Percentiles rank a stretch among this genome's conserved stretches.
Evolutionary conservation across 2,113 vertebrate species (phyloP).

Genomic region (Copsychus sechellarum): DNA sequence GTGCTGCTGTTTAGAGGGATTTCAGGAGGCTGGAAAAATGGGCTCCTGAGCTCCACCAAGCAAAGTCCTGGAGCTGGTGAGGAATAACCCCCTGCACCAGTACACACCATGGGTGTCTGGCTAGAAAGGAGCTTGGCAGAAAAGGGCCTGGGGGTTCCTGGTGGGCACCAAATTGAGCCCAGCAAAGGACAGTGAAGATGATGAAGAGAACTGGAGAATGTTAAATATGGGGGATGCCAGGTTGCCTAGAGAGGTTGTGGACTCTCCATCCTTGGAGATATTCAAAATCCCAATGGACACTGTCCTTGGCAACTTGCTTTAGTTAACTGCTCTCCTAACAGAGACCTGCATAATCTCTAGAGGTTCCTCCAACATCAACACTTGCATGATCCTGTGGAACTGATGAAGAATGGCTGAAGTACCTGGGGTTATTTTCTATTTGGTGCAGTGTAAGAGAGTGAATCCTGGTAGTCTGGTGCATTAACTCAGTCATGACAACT

Average conservation of each 20-base stretch:
- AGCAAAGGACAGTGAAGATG: background rate
- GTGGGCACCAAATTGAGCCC: background rate
- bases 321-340: background rate
- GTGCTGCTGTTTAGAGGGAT: background rate
- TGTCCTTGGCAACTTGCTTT: fast-evolving
- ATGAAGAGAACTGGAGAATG: background rate
- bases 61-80: background rate
- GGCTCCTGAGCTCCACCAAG: background rate
- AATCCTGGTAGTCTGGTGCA: background rate
- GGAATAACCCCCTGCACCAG: background rate
- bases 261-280: background rate
- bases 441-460: background rate
- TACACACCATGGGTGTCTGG: fast-evolving
- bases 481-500: background rate
- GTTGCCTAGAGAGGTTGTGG: background rate
- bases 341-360: background rate
- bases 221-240: background rate
- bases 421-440: background rate
- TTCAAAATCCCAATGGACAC: background rate
- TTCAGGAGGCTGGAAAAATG: background rate
- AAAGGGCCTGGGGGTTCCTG: background rate
- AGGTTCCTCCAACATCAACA: background rate
- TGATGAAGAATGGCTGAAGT: background rate
- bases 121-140: background rate
- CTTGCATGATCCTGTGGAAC: background rate